Evolutionary conservation across 2,888 invertebrate genomes (phyloP).

Genomic region (Diachrysia chrysitis): DNA sequence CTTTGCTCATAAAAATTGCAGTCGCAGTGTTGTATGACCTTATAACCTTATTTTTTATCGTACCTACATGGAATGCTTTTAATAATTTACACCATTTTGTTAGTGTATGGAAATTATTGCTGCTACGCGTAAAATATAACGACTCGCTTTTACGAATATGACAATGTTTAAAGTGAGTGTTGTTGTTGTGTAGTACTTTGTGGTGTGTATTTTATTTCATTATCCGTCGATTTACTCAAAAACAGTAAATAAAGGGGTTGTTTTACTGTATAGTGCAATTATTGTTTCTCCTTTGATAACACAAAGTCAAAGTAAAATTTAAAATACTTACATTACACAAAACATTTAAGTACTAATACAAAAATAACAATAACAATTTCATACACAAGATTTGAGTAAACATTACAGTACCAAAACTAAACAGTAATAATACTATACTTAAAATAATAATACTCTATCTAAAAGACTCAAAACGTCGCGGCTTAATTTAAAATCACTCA

Average conservation of each 20-base stretch:
- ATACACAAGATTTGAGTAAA: too few relatives aligned
- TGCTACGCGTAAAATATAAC: constrained; percentile 14
- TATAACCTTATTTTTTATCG: constrained; percentile 65
- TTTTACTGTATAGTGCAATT: background rate
- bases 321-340: background rate
- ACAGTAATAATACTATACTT: too few relatives aligned
- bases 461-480: constrained; percentile 34
- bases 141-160: constrained; percentile 1
- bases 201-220: background rate
- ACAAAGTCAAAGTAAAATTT: background rate
- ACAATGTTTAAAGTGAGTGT: background rate
- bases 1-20: constrained; percentile 71
- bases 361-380: too few relatives aligned
- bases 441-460: constrained; percentile 18
- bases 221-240: background rate
- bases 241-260: background rate
- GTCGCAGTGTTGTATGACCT: constrained; percentile 63
- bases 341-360: background rate
- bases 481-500: constrained; percentile 79
- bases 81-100: constrained; percentile 41
- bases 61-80: constrained; percentile 38
- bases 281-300: background rate
- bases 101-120: constrained; percentile 23
- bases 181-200: background rate
- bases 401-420: too few relatives aligned